These are phyloP conservation scores for Steinernema khuongi DNA, from an alignment of 1,140 invertebrate genomes.

Conservation along the genomic window DNA sequence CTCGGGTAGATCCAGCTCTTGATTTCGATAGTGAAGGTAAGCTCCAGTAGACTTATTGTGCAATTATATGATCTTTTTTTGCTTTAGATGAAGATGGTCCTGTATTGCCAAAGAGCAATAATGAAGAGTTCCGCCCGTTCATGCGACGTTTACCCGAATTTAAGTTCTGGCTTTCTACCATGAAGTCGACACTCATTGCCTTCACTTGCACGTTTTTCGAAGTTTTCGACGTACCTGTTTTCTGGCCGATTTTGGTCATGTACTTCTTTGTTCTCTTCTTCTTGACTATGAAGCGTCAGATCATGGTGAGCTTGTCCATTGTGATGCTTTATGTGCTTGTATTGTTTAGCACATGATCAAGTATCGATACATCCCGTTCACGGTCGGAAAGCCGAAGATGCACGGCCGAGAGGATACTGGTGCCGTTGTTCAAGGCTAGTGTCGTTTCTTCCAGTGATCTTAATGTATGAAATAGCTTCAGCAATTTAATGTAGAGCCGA, in stretches of 20 bases:
- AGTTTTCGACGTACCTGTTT: constrained; percentile 96
- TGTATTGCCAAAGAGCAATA: constrained; percentile 78
- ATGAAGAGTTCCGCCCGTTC: constrained; percentile 97
- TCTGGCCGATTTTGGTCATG: constrained; percentile 99
- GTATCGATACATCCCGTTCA: constrained; percentile 96
- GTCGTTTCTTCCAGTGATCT: background rate
- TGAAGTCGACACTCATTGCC: constrained; percentile 86
- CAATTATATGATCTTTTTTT: constrained; percentile 7
- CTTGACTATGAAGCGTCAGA: constrained; percentile 99
- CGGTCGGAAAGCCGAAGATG: constrained; percentile 77
- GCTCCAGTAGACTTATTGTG: background rate
- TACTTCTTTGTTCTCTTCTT: constrained; percentile 97
- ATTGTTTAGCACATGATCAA: constrained; percentile 99
- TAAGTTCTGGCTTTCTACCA: constrained; percentile 97
- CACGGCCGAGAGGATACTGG: constrained; percentile 61
- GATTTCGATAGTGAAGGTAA: constrained; percentile 50
- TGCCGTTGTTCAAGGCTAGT: constrained; percentile 39
- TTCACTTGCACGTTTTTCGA: constrained; percentile 93
- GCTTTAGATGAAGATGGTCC: constrained; percentile 48
- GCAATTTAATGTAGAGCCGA: background rate
- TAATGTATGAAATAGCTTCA: background rate
- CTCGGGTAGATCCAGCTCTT: constrained; percentile 84
- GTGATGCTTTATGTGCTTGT: background rate
- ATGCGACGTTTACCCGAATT: constrained; percentile 96
- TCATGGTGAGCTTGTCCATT: constrained; percentile 70